A percentile compares a stretch with the other conserved stretches of the same genome.
These are phyloP conservation scores for Apomyelois bistriatella DNA, from an alignment of 2,888 invertebrate genomes.

Conservation along the genomic window DNA sequence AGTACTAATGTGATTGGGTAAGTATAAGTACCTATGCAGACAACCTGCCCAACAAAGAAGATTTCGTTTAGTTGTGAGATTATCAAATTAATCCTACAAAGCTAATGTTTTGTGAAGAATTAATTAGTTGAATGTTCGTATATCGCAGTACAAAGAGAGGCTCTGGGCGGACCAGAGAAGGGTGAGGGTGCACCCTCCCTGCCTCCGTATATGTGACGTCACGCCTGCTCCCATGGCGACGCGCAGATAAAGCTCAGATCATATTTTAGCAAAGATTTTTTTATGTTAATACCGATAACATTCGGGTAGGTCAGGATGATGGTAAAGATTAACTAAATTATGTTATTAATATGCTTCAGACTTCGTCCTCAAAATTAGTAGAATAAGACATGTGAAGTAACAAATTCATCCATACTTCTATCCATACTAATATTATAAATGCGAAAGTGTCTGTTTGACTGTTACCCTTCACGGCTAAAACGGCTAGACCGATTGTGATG, in stretches of 20 bases:
- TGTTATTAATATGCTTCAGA: too few relatives aligned
- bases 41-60: neutral
- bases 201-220: constrained; percentile 38
- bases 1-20: too few relatives aligned
- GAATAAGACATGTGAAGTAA: too few relatives aligned
- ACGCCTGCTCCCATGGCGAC: constrained; percentile 24
- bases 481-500: too few relatives aligned
- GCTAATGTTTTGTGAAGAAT: constrained; percentile 26
- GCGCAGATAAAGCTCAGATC: constrained; percentile 30
- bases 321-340: neutral
- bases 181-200: constrained; percentile 20
- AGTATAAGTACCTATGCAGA: too few relatives aligned
- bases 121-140: constrained; percentile 33
- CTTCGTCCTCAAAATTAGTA: too few relatives aligned
- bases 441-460: too few relatives aligned
- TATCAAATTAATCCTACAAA: constrained; percentile 11
- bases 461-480: too few relatives aligned
- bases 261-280: constrained; percentile 21
- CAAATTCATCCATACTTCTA: too few relatives aligned
- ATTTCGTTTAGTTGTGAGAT: constrained; percentile 3
- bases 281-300: constrained; percentile 14
- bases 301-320: constrained; percentile 8
- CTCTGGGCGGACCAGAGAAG: constrained; percentile 14
- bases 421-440: too few relatives aligned
- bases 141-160: constrained; percentile 29